phyloP scores from a whole-genome alignment of 2,888 invertebrate genomes.

The Limenitis camilla region DNA sequence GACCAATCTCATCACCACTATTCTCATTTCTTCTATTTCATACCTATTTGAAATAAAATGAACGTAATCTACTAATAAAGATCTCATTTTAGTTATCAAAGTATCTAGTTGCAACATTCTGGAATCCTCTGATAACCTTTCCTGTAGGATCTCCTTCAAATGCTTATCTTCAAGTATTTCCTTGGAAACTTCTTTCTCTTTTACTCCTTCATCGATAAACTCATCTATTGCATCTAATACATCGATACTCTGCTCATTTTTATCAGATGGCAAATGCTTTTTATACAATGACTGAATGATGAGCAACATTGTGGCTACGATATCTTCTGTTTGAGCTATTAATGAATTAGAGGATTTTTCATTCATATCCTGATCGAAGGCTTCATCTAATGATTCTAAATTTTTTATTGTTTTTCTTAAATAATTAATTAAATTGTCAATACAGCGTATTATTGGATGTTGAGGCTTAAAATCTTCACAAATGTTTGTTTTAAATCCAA shows the following conservation, averaged over 20 bases:
- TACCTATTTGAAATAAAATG: constrained; percentile 46
- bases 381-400: constrained; percentile 39
- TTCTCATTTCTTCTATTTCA: constrained; percentile 38
- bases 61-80: constrained; percentile 56
- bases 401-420: constrained; percentile 36
- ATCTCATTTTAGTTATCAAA: constrained; percentile 54
- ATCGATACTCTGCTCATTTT: constrained; percentile 39
- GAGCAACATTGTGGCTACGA: constrained; percentile 50
- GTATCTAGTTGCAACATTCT: constrained; percentile 72
- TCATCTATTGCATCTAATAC: constrained; percentile 53
- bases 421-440: constrained; percentile 41
- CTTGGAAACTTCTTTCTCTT: constrained; percentile 57
- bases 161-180: constrained; percentile 76
- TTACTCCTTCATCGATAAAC: constrained; percentile 46
- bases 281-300: constrained; percentile 57
- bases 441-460: constrained; percentile 52
- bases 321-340: constrained; percentile 49
- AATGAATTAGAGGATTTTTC: constrained; percentile 32
- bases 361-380: constrained; percentile 37
- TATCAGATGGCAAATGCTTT: constrained; percentile 49
- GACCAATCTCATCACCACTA: constrained; percentile 61
- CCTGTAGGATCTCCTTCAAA: constrained; percentile 78
- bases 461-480: constrained; percentile 31
- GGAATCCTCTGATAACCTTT: constrained; percentile 77
- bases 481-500: constrained; percentile 38